Conservation (phyloP, 2,797 vertebrate genomes). For the Pipistrellus pipistrellus region DNA sequence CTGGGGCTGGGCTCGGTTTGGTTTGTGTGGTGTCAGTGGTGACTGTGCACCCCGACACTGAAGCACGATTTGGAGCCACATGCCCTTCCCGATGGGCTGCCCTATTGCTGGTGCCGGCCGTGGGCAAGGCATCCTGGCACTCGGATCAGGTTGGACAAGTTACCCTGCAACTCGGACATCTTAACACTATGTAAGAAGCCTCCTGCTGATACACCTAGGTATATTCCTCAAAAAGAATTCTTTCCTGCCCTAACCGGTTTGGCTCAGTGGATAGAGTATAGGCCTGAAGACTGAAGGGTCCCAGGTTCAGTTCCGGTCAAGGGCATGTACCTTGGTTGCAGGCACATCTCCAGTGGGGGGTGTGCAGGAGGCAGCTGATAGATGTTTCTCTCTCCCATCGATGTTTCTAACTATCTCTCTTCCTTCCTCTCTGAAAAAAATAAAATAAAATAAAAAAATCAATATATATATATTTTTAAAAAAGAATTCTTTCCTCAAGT, state of each 20-base stretch:
- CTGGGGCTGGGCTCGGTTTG: not conserved
- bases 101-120: not conserved
- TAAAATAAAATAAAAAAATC: no score
- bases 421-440: no score
- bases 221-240: not conserved
- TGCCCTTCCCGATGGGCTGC: not conserved
- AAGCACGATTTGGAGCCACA: not conserved
- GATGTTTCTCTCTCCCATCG: no score
- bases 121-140: not conserved
- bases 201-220: not conserved
- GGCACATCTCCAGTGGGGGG: no score
- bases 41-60: not conserved
- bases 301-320: no score
- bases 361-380: no score
- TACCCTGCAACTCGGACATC: not conserved
- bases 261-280: no score
- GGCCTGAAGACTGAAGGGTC: no score
- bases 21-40: not conserved
- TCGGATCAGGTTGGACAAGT: not conserved
- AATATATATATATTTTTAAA: not conserved
- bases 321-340: no score
- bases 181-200: not conserved
- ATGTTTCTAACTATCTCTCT: no score
- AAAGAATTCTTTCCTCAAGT: slow-evolving; percentile 3
- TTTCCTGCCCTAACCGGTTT: no score